Base-by-base conservation (phyloP, 1,140 invertebrate species). In the Drosophila orena region DNA sequence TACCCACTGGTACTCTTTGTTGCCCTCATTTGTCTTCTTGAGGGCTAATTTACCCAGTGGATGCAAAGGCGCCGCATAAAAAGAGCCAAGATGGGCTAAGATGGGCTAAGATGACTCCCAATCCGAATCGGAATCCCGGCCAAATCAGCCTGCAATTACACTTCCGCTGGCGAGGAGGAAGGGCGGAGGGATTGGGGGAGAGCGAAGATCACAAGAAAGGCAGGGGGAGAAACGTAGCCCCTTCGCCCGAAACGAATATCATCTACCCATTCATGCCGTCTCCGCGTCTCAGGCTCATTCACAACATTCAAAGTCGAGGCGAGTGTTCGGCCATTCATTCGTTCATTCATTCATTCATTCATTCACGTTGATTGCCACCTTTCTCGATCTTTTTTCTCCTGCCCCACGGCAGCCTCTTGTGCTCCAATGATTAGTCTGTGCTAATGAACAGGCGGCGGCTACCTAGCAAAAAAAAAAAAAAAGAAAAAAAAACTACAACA, bases 291-390 rank as follows among this genome's bases (percentile, higher is more conserved):
- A 27, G 66, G 50, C 65, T 62, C 79, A 81, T 88, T 88, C 81
- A 86, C 58, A 79, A 68, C 58, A 50, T 34, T 57, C 17, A 17
- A 14, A 57, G 50, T 43, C 54, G 60, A 44, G 59, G 5, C 59
- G 59, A 43, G 72, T 79, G 55, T 52, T 68, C 49, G 64, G 37
- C 53, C 77, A 75, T 80, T 86, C 81, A 85, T 81, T 85, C 24
- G 4, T 17, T 17, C 79, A 81, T 84, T 79, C 78, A 81, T 80
- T 86, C 81, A 85, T 81, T 85, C 24, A 24, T 17, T 17, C 79
- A 81, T 84, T 79, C 78, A 81, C 70, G 70, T 79, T 86, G 83
- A 86, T 86, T 86, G 79, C 83, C 83, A 86, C 79, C 83, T 88
- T 83, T 50, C 52, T 53, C 52, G 52, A 44, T 34, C 35, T 35